Evolutionary conservation across 2,888 invertebrate genomes (phyloP), one percentile per base, ranked within the genome.

Genomic region (Cataglyphis livida): DNA sequence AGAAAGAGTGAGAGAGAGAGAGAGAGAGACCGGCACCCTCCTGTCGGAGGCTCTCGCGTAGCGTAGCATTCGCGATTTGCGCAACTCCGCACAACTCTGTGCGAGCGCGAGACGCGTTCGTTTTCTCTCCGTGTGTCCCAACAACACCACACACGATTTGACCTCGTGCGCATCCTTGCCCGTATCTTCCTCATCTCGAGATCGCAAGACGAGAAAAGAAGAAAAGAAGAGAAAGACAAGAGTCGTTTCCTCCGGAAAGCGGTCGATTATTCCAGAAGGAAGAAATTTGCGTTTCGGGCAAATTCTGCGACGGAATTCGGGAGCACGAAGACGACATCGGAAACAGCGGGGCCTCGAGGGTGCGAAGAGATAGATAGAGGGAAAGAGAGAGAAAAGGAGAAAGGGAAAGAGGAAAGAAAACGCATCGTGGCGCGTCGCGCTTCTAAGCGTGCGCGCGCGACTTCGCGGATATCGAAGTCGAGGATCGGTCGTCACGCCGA

Each of bases 1-100:
- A 10, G 57, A 41, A 15, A 44, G 44, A 38, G 15, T 48, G 28
- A n/a, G 48, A n/a, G 32, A 35, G 48, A n/a, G 62, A 15, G 10
- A 61, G 21, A 28, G 76, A 41, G 78, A 68, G 57, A 32, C 21
- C 83, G 64, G 84, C 71, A 76, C 82, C 83, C 71, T 79, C 54
- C 64, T 62, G 28, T 25, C 44, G 66, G 79, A 82, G 59, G 59
- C 82, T 66, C 78, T 70, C 82, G 75, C 78, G 81, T 61, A 82
- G 88, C 78, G 57, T 89, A 87, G 87, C 90, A 84, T 87, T 82
- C 86, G 90, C 88, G 90, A 90, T 91, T 88, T 89, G 90, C 90
- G 91, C 90, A 91, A 89, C 89, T 87, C 88, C 82, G 85, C 76
- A 76, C 66, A 76, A 76, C 76, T 76, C 68, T 66, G 76, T 76